A percentile compares a stretch with the other conserved stretches of the same genome.
These are phyloP conservation scores for Microchrysa polita DNA, from an alignment of 2,888 invertebrate species.

Conservation along the genomic window DNA sequence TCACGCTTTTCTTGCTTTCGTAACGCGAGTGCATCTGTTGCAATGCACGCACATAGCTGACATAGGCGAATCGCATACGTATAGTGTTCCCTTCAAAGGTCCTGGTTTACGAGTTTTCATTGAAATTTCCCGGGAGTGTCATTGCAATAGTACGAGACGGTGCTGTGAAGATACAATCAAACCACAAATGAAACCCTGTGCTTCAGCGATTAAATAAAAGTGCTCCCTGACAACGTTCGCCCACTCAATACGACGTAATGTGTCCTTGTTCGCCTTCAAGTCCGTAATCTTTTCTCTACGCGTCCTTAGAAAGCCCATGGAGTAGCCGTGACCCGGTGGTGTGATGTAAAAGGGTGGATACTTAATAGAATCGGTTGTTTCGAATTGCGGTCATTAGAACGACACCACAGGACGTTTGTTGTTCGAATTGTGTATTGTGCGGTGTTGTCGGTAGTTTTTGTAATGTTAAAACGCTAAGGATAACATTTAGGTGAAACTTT, in stretches of 20 bases:
- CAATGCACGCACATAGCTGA: no score
- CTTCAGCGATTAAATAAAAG: constrained; percentile 5
- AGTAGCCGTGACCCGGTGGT: constrained; percentile 30
- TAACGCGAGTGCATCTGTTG: neutral
- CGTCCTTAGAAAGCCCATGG: neutral
- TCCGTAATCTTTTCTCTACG: constrained; percentile 1
- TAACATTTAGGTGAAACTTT: neutral
- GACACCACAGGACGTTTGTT: neutral
- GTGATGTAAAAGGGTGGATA: constrained; percentile 1
- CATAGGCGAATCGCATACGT: no score
- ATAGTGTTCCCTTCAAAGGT: neutral
- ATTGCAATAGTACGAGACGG: neutral
- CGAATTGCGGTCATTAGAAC: constrained; percentile 37
- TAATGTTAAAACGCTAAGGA: neutral
- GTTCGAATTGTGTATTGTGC: neutral
- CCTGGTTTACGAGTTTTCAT: neutral
- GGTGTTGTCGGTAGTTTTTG: neutral
- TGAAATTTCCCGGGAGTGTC: neutral
- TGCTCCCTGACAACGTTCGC: neutral
- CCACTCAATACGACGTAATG: neutral
- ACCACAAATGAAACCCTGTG: neutral
- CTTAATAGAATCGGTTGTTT: constrained; percentile 7
- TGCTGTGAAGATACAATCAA: neutral
- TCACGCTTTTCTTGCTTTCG: neutral
- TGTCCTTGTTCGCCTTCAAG: constrained; percentile 8